Conservation (phyloP, 2,797 vertebrate genomes). For the Percopsis omiscomaycus region DNA sequence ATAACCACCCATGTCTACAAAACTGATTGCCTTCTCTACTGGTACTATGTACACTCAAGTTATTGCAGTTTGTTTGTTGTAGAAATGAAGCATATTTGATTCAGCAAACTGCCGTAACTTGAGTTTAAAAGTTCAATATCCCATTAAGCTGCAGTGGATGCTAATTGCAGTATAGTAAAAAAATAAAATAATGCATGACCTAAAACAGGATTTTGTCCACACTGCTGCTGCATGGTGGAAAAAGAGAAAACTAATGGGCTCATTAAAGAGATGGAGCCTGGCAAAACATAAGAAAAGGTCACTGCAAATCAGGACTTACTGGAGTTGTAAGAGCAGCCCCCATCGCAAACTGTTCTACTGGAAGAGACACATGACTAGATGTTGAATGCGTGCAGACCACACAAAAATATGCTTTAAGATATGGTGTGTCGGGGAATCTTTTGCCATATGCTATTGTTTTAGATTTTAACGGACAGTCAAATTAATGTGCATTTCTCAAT, state of each 20-base stretch:
- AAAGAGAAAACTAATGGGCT: constrained; percentile 65
- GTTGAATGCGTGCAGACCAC: constrained; percentile 48
- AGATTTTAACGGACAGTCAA: constrained; percentile 19
- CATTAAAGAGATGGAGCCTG: constrained; percentile 63
- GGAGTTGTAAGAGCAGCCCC: constrained; percentile 80
- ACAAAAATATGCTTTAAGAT: constrained; percentile 23
- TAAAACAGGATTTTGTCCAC: constrained; percentile 53
- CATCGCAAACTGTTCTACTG: constrained; percentile 88
- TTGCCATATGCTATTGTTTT: constrained; percentile 14
- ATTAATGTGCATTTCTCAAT: neutral
- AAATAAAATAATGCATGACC: constrained; percentile 42
- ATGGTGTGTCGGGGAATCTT: constrained; percentile 33
- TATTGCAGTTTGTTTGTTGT: too few relatives aligned
- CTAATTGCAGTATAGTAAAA: constrained; percentile 33
- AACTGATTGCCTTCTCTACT: too few relatives aligned
- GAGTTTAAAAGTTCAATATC: constrained; percentile 3
- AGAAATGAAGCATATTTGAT: neutral
- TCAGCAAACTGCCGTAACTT: neutral
- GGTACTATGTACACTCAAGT: too few relatives aligned
- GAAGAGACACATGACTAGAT: constrained; percentile 76
- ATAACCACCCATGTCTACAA: too few relatives aligned
- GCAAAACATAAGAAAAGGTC: constrained; percentile 65
- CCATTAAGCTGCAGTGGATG: constrained; percentile 17
- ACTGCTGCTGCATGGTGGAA: constrained; percentile 35
- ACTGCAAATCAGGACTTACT: constrained; percentile 91